Evolutionary conservation across 2,888 invertebrate species (phyloP).

Genomic region (Bursaphelenchus okinawaensis): DNA sequence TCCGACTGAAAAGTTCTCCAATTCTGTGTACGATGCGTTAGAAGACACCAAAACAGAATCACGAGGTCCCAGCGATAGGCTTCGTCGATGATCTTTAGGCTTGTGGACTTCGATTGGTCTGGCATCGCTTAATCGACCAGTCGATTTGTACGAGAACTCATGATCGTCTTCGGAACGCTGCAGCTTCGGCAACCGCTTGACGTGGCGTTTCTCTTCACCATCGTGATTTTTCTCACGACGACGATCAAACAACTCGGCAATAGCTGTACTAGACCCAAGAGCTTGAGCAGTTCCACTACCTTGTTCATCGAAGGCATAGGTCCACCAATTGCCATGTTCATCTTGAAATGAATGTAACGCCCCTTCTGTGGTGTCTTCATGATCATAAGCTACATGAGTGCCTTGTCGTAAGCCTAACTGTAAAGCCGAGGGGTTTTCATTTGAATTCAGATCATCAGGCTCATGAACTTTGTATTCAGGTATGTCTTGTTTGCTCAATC

Average conservation of each 20-base stretch:
- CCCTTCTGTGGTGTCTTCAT: constrained; percentile 33
- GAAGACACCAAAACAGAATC: not conserved
- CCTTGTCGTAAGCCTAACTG: constrained; percentile 53
- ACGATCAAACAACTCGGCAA: constrained; percentile 29
- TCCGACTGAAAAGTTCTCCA: not conserved
- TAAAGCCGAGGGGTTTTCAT: not conserved
- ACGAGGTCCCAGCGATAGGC: not conserved
- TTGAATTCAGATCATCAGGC: not conserved
- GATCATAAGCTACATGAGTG: constrained; percentile 54
- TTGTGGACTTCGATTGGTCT: not conserved
- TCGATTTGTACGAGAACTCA: not conserved
- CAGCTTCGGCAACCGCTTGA: not conserved
- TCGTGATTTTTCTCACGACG: constrained; percentile 2
- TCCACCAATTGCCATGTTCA: constrained; percentile 70
- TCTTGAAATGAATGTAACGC: constrained; percentile 54
- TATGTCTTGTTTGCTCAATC: constrained; percentile 15
- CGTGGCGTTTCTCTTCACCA: not conserved
- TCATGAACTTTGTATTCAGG: not conserved
- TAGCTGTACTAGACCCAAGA: constrained; percentile 39
- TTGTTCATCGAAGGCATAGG: constrained; percentile 78
- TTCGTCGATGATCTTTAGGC: not conserved
- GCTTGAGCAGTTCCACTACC: constrained; percentile 51
- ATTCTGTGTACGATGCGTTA: not conserved
- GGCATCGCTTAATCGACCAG: not conserved
- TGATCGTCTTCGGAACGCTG: not conserved